A percentile compares a stretch with the other conserved stretches of the same genome.
Evolutionary conservation across 2,113 vertebrate genomes (phyloP).

Genomic region (Podarcis muralis): DNA sequence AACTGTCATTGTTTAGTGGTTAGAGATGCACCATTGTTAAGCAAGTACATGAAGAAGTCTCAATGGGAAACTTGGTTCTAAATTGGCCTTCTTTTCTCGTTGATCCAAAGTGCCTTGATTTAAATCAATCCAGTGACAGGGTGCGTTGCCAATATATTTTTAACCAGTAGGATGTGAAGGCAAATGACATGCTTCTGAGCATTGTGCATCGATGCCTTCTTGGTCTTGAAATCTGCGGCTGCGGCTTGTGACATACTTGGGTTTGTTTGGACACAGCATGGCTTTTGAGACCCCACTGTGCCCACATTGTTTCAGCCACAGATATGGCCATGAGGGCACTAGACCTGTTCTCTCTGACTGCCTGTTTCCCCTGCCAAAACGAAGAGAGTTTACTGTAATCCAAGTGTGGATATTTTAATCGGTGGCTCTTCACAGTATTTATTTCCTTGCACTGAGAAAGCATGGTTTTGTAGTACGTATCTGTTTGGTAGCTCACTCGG

Average conservation of each 20-base stretch:
- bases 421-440: neutral
- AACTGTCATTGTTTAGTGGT: neutral
- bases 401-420: constrained; percentile 38
- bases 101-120: neutral
- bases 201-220: accelerated
- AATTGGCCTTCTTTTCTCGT: neutral
- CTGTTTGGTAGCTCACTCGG: too few species aligned
- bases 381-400: constrained; percentile 19
- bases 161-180: neutral
- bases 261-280: accelerated
- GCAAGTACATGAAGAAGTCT: neutral
- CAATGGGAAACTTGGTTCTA: neutral
- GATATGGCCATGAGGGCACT: neutral
- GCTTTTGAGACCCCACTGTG: accelerated
- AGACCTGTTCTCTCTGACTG: neutral
- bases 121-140: too few species aligned
- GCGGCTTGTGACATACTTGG: neutral
- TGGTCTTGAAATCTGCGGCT: accelerated
- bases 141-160: neutral
- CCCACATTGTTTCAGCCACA: accelerated
- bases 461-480: too few species aligned
- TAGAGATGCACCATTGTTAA: neutral
- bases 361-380: accelerated
- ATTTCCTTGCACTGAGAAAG: neutral
- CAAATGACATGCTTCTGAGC: neutral